These are phyloP conservation scores for Palythoa grandis DNA, from an alignment of 92 coral and sea anemone genomes.

Conservation along the genomic window DNA sequence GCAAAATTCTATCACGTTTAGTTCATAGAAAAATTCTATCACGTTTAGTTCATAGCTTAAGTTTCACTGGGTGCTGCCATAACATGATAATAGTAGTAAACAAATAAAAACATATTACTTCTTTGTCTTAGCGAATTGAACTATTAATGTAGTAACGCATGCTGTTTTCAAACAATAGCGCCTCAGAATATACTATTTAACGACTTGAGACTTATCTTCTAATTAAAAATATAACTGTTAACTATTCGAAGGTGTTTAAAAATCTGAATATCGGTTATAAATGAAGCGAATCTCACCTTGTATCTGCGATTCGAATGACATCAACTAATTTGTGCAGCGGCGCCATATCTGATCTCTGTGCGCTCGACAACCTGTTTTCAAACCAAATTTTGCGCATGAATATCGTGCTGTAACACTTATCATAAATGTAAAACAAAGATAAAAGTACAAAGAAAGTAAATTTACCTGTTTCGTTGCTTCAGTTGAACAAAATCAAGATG, in stretches of 20 bases:
- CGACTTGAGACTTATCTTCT: background rate
- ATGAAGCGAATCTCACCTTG: conserved; percentile 13
- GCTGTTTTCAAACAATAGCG: background rate
- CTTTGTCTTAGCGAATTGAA: background rate
- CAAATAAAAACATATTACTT: background rate
- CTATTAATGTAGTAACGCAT: background rate
- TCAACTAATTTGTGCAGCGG: background rate
- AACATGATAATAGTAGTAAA: background rate
- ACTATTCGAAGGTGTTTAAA: background rate
- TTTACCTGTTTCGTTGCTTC: conserved; percentile 32
- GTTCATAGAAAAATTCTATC: background rate
- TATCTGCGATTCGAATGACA: background rate
- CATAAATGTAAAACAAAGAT: conserved; percentile 9
- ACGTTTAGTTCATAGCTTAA: background rate
- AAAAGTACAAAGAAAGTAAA: background rate
- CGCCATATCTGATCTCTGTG: background rate
- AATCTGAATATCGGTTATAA: background rate
- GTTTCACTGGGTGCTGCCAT: background rate
- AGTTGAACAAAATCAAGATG: conserved; percentile 10
- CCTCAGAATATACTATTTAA: background rate
- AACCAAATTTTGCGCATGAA: background rate
- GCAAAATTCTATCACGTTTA: conserved; percentile 4
- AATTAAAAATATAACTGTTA: background rate
- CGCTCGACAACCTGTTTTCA: conserved; percentile 22
- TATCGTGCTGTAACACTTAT: background rate